Evolutionary conservation across 2,113 vertebrate species (phyloP), one percentile per base, ranked within the genome.

Genomic region (Circaetus cinerascens): DNA sequence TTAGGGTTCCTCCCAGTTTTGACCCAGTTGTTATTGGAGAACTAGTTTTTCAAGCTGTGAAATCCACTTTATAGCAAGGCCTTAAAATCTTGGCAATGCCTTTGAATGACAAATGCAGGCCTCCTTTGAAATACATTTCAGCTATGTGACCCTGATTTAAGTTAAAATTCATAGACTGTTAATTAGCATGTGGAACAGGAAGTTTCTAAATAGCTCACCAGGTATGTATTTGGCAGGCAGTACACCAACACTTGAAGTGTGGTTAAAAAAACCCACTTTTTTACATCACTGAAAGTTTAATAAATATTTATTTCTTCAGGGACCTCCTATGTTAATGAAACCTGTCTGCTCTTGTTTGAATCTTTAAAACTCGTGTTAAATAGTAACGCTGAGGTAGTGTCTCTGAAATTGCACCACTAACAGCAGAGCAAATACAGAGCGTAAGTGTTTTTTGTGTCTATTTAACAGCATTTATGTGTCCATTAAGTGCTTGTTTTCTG

Each of bases 171-270:
- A 96, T 94, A 96, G 96, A 91, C 98, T 97, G 95, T 96, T 98
- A 97, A 97, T 98, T 98, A 98, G 86, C 93, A 73, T 87, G 91
- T 95, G 94, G 88, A 94, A 94, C 96, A 97, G 97, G 98, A 97
- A 94, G 97, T 93, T 97, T 97, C 97, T 97, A 95, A 97, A 97
- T 90, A 96, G 96, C 94, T 98, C 89, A 91, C 93, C 88, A 95
- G 96, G 88, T 75, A 96, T 95, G 90, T 88, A 56, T 66, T 96
- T 82, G 81, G 97, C 97, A 94, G 83, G 92, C 97, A 56, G 25
- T 64, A 51, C 51, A 90, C 73, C 94, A 95, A 95, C 62, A n/a
- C 80, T 88, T 88, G 74, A 97, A 97, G 86, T 86, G 82, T 94
- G 86, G 66, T 91, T 97, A 50, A 67, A 67, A 91, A 56, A 56